These are phyloP conservation scores for Lemur catta DNA, from an alignment of 2,797 vertebrate genomes.

Conservation along the genomic window DNA sequence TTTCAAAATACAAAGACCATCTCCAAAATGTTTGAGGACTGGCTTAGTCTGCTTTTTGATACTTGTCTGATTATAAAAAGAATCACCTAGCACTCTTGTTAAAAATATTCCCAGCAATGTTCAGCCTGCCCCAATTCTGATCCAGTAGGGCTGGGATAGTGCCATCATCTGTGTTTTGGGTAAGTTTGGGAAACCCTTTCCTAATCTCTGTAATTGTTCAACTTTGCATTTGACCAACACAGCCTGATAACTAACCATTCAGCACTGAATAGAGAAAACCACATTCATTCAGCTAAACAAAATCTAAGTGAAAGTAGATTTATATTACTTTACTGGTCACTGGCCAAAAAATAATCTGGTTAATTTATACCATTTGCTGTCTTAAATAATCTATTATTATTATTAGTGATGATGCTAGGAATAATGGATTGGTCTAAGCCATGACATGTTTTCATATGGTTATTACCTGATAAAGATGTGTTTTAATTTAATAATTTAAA, in stretches of 20 bases:
- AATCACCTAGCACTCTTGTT: not conserved
- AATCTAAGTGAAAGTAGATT: not conserved
- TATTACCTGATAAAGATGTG: not conserved
- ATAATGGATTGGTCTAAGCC: not conserved
- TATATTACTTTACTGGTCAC: not conserved
- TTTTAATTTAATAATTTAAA: constrained; percentile 4
- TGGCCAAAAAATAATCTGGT: not conserved
- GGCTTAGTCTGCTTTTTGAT: not conserved
- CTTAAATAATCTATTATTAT: not conserved
- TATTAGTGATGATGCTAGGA: not conserved
- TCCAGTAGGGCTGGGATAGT: not conserved
- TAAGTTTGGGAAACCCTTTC: not conserved
- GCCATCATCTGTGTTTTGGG: not conserved
- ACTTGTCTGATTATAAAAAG: not conserved
- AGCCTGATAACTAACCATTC: not conserved
- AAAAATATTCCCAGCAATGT: not conserved
- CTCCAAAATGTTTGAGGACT: not conserved
- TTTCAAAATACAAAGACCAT: not conserved
- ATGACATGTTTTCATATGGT: not conserved
- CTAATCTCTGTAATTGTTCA: not conserved
- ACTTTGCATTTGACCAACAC: not conserved
- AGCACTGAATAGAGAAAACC: not conserved
- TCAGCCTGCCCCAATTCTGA: not conserved
- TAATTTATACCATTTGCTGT: not conserved
- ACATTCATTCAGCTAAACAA: not conserved